Percentiles rank a stretch among this genome's conserved stretches.
Conservation (phyloP, 2,113 vertebrate genomes). For the Strix uralensis region DNA sequence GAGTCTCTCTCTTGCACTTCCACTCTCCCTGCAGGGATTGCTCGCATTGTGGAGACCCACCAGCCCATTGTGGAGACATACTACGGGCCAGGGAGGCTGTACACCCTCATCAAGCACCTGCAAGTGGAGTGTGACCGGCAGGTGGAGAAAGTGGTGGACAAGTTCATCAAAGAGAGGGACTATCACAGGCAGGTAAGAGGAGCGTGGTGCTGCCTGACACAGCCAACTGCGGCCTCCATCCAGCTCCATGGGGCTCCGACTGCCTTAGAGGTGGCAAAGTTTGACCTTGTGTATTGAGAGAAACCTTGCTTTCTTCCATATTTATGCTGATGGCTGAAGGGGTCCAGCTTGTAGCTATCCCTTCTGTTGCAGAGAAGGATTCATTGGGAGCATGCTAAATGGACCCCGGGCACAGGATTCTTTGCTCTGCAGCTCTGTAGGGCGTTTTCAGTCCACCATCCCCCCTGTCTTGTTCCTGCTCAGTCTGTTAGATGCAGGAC, state of each 20-base stretch:
- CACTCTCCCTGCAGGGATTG: conserved; percentile 81
- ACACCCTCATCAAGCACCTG: conserved; percentile 90
- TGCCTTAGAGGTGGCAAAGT: not conserved
- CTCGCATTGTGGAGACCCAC: conserved; percentile 94
- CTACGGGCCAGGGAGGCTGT: conserved; percentile 92
- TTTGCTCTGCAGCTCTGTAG: not conserved
- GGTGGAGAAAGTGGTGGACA: conserved; percentile 92
- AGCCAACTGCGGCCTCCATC: not conserved
- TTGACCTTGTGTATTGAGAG: not conserved
- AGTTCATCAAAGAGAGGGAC: conserved; percentile 91
- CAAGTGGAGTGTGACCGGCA: conserved; percentile 94
- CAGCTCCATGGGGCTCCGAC: not conserved
- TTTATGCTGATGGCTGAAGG: not conserved
- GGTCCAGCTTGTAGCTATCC: not conserved
- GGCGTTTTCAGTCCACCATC: not conserved
- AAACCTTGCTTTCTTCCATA: not conserved
- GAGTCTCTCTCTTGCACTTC: not conserved
- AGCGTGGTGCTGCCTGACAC: not conserved
- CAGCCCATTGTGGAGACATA: conserved; percentile 98
- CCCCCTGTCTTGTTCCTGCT: not conserved
- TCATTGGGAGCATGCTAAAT: not conserved
- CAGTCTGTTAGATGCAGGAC: not conserved
- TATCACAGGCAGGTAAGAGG: conserved; percentile 87
- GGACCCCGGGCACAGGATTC: not conserved
- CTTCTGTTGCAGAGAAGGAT: not conserved